phyloP scores from a whole-genome alignment of 1,140 invertebrate species.

The Pseudomyrmex concolor region DNA sequence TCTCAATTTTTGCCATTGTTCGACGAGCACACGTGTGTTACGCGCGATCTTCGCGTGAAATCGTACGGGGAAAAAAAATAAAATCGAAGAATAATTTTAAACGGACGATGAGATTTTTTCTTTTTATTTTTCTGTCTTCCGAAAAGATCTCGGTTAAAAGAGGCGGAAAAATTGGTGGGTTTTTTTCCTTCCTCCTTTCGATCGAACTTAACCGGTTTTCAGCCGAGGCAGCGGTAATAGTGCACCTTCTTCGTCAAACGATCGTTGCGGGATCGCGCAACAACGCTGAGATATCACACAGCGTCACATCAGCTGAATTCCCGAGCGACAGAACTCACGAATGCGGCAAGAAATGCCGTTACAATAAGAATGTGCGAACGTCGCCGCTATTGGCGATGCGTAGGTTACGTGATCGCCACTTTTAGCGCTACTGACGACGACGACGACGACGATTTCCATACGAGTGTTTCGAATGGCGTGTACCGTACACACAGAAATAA shows the following conservation, averaged over 20 bases:
- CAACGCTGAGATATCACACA: neutral
- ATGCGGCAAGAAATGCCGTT: conserved; percentile 8
- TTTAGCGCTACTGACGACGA: conserved; percentile 25
- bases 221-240: neutral
- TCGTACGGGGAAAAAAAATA: too few species aligned
- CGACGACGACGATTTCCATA: too few species aligned
- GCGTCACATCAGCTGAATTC: conserved; percentile 24
- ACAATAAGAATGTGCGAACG: conserved; percentile 38
- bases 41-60: too few species aligned
- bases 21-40: too few species aligned
- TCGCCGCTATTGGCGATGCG: neutral
- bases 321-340: neutral
- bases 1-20: too few species aligned
- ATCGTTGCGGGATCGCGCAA: neutral
- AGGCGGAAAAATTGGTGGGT: too few species aligned
- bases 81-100: too few species aligned
- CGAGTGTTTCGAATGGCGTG: too few species aligned
- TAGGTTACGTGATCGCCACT: conserved; percentile 52
- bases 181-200: neutral
- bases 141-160: too few species aligned
- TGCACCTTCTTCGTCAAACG: neutral
- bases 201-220: neutral
- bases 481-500: too few species aligned
- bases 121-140: too few species aligned
- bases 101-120: too few species aligned